Conservation (phyloP, 2,113 vertebrate genomes). For the Salvelinus fontinalis region DNA sequence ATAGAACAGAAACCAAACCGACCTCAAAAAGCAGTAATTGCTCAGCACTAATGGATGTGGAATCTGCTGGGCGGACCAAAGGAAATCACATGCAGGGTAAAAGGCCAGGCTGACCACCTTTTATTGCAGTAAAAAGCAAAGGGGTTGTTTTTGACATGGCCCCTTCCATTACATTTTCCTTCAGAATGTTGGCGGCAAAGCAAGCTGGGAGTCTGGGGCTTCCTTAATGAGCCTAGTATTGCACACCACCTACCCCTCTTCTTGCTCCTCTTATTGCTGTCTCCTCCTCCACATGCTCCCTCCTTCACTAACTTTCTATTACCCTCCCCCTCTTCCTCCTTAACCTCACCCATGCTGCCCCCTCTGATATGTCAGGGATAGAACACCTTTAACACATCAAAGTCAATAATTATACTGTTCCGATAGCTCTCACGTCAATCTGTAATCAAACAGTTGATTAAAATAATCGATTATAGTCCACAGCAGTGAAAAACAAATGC, state of each 20-base stretch:
- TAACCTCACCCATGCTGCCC: background rate
- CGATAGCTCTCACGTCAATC: no score
- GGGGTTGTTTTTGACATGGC: background rate
- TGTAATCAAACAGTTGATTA: no score
- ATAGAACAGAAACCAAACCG: no score
- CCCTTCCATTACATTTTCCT: background rate
- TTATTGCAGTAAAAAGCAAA: background rate
- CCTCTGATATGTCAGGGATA: no score
- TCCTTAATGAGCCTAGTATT: background rate
- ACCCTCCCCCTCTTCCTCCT: background rate
- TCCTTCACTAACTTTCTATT: background rate
- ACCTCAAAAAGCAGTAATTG: background rate
- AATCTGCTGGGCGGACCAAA: background rate
- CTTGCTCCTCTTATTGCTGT: no score
- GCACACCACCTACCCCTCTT: background rate
- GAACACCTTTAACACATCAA: no score
- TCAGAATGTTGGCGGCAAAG: background rate
- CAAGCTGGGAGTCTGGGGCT: background rate
- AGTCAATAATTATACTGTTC: no score
- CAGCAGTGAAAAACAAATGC: no score
- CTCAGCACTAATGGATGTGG: background rate
- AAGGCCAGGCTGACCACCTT: background rate
- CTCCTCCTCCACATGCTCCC: background rate
- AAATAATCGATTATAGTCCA: no score
- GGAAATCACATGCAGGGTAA: constrained; percentile 2